Conservation (phyloP, 2,797 vertebrate genomes). For the Alauda arvensis region DNA sequence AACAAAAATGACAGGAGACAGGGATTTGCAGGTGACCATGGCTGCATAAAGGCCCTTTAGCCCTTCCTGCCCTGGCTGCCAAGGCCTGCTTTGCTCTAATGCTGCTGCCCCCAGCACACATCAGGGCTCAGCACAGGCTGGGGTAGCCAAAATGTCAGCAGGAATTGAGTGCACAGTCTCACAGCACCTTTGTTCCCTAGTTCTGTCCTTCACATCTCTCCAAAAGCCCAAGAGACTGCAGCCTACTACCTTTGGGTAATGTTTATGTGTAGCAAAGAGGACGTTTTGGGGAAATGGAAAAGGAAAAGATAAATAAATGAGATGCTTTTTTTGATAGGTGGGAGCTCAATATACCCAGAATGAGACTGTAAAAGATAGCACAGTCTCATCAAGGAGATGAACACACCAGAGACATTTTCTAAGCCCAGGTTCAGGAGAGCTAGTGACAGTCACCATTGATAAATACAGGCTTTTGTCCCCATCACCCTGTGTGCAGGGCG, state of each 20-base stretch:
- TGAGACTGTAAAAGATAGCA: neutral
- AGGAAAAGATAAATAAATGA: neutral
- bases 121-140: neutral
- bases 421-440: neutral
- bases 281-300: neutral
- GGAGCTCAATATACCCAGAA: neutral
- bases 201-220: neutral
- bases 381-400: neutral
- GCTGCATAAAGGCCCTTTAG: neutral
- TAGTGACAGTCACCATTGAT: neutral
- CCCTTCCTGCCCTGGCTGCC: neutral
- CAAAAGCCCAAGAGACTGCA: neutral
- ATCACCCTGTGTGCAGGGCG: neutral
- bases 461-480: neutral
- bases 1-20: neutral
- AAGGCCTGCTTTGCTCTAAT: neutral
- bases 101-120: neutral
- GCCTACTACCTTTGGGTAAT: neutral
- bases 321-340: neutral
- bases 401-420: neutral
- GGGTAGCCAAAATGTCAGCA: neutral
- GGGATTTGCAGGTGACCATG: neutral
- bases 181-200: neutral
- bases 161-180: neutral
- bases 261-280: neutral